Base-by-base conservation (phyloP, 2,113 vertebrate genomes). In the Rallus limicola region DNA sequence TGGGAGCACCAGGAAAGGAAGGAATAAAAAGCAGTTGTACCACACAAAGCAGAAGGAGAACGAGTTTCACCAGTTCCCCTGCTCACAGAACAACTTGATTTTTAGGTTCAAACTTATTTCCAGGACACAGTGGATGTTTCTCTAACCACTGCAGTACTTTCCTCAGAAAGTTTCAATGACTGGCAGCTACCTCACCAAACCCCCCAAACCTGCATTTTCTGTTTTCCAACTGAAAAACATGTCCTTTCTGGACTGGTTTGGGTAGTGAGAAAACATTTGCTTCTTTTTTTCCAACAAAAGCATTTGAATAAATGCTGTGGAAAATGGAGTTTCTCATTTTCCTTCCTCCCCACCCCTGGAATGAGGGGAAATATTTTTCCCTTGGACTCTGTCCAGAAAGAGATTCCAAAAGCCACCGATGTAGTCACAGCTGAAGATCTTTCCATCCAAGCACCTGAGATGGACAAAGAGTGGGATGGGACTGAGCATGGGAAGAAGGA, bases 21-120 rank as follows among this genome's bases (percentile, higher is more conserved):
- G 48, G 65, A 88, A 72, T 40, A 40, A 88, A 78, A 88, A 77
- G 60, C 59, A 82, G 31, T 7, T 82, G 29, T 77, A 80, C 88
- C 29, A 69, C 17, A 38, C 53, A 85, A 79, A 60, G 76, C 48
- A 82, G 72, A 78, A 56, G 55, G 64, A 88, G 59, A 90, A 83
- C 19, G 0, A 38, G 82, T 93, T 95, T 77, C 50, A 59, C 88
- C 68, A 23, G 82, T 70, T 93, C 12, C 40, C 18, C 63, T 77
- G 55, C 56, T 83, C 50, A 29, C 21, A 46, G 50, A 90, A 50
- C n/a, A 81, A 67, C 28, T 81, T 23, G 46, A 40, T 24, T 86
- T 95, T 95, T 86, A 50, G 42, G 58, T 52, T 95, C 48, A 55
- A n/a, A 26, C 33, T 88, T 36, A 38, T 38, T 92, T 92, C 90